Evolutionary conservation across 2,797 vertebrate species (phyloP).

Genomic region (Artibeus jamaicensis): DNA sequence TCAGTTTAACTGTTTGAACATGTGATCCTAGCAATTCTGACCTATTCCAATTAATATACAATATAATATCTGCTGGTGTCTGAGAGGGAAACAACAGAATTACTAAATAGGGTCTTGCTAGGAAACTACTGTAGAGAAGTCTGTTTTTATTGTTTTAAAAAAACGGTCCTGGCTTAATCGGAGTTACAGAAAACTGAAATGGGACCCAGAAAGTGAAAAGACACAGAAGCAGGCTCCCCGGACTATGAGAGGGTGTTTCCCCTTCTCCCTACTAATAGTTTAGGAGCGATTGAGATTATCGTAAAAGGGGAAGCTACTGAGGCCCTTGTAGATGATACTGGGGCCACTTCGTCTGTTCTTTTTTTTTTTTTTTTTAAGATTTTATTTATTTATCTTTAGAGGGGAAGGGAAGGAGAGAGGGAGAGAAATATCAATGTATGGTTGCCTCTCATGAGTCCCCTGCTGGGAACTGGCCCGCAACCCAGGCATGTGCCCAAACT

Average conservation of each 20-base stretch:
- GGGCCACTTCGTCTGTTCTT: too few species aligned
- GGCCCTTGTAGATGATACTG: not conserved
- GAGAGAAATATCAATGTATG: too few species aligned
- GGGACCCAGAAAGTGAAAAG: too few species aligned
- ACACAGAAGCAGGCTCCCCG: too few species aligned
- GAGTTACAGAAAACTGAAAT: not conserved
- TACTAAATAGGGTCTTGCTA: not conserved
- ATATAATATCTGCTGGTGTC: not conserved
- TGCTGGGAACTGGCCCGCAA: too few species aligned
- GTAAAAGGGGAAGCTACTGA: not conserved
- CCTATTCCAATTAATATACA: not conserved
- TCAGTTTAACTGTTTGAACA: not conserved
- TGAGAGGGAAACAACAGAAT: not conserved
- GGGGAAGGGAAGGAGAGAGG: too few species aligned
- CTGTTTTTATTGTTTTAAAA: not conserved
- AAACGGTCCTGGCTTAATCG: not conserved
- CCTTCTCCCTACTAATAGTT: not conserved
- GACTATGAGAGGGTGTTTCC: not conserved
- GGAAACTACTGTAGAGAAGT: not conserved
- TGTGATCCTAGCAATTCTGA: not conserved
- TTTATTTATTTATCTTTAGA: too few species aligned
- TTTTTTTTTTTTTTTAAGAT: too few species aligned
- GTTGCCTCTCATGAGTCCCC: too few species aligned
- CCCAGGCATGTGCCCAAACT: too few species aligned
- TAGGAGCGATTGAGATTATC: not conserved